Percentiles rank a stretch among this genome's conserved stretches.
Conservation (phyloP, 1,140 invertebrate genomes). For the Drosophila ogumai region DNA sequence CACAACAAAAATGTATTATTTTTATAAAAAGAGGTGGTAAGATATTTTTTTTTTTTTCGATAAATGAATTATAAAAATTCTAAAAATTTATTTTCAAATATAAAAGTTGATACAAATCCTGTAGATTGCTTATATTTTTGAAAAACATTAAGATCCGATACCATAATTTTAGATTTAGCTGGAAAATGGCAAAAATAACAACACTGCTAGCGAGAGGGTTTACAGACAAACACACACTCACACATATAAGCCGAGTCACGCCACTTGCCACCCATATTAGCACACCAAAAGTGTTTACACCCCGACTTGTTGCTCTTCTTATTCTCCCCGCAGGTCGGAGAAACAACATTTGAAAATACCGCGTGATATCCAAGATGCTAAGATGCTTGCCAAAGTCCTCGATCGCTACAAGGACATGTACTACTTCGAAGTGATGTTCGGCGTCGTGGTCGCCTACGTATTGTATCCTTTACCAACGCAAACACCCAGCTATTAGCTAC, state of each 20-base stretch:
- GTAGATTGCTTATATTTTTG: background rate
- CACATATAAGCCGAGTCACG: conserved; percentile 54
- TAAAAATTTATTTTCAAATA: background rate
- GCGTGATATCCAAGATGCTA: conserved; percentile 97
- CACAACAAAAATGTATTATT: background rate
- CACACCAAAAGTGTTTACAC: conserved; percentile 41
- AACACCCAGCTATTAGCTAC: conserved; percentile 3
- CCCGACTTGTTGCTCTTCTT: conserved; percentile 23
- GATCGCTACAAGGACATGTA: conserved; percentile 97
- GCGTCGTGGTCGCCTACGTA: conserved; percentile 96
- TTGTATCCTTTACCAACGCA: conserved; percentile 96
- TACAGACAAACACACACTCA: conserved; percentile 6
- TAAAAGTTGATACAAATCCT: background rate
- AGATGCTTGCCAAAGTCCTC: conserved; percentile 95
- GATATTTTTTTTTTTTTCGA: background rate
- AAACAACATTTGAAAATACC: conserved; percentile 95
- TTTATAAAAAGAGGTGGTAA: too few relatives aligned
- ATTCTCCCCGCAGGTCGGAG: conserved; percentile 90
- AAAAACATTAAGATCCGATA: background rate
- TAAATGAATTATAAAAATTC: background rate
- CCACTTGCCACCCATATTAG: conserved; percentile 48
- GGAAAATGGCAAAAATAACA: conserved; percentile 6
- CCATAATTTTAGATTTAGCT: background rate
- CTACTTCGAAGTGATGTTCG: conserved; percentile 95
- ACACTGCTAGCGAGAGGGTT: conserved; percentile 24